These are phyloP conservation scores for Drosophila pullipes DNA, from an alignment of 2,888 invertebrate species.

Conservation along the genomic window DNA sequence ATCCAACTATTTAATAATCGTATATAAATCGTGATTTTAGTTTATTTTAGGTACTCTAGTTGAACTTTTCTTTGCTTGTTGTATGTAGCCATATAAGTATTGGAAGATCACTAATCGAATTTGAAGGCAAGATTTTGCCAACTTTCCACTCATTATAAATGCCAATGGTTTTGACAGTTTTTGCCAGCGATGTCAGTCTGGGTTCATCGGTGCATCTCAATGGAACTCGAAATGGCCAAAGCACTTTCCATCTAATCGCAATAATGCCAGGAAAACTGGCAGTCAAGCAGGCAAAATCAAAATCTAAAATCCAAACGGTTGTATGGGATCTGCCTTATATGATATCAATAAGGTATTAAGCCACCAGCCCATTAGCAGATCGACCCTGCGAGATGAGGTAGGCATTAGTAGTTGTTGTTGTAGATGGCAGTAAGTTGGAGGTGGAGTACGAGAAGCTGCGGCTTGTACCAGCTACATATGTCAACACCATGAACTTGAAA, in stretches of 20 bases:
- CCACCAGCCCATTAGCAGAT: conserved; percentile 50
- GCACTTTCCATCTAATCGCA: conserved; percentile 50
- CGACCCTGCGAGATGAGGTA: conserved; percentile 8
- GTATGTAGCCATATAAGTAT: conserved; percentile 1
- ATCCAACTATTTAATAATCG: background rate
- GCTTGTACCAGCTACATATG: conserved; percentile 67
- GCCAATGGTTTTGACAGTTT: conserved; percentile 54
- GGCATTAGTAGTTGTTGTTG: conserved; percentile 6
- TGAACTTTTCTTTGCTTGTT: background rate
- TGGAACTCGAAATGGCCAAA: conserved; percentile 29
- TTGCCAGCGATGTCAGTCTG: conserved; percentile 34
- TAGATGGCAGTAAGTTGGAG: background rate
- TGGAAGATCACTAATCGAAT: conserved; percentile 26
- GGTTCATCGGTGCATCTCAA: conserved; percentile 69
- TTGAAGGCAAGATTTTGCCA: conserved; percentile 8
- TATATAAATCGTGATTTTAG: background rate
- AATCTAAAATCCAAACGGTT: conserved; percentile 27
- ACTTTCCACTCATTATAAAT: conserved; percentile 80
- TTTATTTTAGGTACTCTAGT: background rate
- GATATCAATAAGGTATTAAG: conserved; percentile 53
- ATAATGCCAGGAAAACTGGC: conserved; percentile 53
- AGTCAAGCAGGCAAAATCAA: conserved; percentile 27
- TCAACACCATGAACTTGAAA: conserved; percentile 81
- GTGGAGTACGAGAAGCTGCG: conserved; percentile 9
- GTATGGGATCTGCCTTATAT: conserved; percentile 52